Conservation (phyloP, 1,140 invertebrate genomes). For the Gryon sp. region DNA sequence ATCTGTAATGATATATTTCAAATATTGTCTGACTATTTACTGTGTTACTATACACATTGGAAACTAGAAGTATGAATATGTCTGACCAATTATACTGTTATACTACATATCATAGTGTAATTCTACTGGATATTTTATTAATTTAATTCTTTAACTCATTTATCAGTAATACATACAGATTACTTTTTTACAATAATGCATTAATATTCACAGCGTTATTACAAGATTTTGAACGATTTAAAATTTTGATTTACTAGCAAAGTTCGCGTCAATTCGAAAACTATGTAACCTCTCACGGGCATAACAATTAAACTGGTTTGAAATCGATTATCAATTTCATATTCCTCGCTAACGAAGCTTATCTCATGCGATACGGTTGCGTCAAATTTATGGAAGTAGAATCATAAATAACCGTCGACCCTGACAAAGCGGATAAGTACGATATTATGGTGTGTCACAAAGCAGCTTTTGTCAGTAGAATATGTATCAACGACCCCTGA, state of each 20-base stretch:
- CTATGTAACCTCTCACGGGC: too few species aligned
- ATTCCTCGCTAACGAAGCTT: slow-evolving; percentile 25
- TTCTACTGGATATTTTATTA: too few species aligned
- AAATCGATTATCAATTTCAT: slow-evolving; percentile 40
- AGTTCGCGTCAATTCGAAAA: background rate
- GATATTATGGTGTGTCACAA: slow-evolving; percentile 45
- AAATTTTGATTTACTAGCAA: too few species aligned
- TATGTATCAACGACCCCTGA: slow-evolving; percentile 20
- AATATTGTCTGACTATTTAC: background rate
- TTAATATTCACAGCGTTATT: too few species aligned
- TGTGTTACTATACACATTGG: background rate
- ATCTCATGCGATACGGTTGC: slow-evolving; percentile 18
- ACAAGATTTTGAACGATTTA: too few species aligned
- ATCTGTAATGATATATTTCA: too few species aligned
- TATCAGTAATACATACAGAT: too few species aligned
- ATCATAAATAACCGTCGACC: slow-evolving; percentile 31
- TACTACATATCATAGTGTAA: too few species aligned
- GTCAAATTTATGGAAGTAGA: slow-evolving; percentile 35
- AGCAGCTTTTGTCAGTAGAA: slow-evolving; percentile 30
- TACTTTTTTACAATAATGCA: too few species aligned
- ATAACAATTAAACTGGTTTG: background rate
- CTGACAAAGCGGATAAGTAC: slow-evolving; percentile 48
- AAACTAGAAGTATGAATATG: too few species aligned
- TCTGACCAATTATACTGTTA: too few species aligned
- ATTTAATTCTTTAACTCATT: too few species aligned